phyloP scores from a whole-genome alignment of 2,888 invertebrate genomes.

The Drosophila nigricruria region DNA sequence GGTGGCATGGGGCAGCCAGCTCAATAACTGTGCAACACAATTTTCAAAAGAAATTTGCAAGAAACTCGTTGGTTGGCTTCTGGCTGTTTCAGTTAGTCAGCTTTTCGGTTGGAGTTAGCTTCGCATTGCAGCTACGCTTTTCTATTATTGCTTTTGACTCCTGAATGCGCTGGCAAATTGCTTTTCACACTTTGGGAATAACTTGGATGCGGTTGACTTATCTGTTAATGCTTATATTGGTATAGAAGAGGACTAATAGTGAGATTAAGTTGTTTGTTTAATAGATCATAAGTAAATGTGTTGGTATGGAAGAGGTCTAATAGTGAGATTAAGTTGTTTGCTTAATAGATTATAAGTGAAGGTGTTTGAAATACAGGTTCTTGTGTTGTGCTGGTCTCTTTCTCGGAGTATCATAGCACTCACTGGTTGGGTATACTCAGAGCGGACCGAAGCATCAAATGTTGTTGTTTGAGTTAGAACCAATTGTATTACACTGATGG shows the following conservation, averaged over 20 bases:
- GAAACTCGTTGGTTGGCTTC: constrained; percentile 28
- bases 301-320: no score
- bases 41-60: constrained; percentile 68
- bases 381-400: no score
- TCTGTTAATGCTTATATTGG: background rate
- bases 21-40: constrained; percentile 56
- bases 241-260: background rate
- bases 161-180: constrained; percentile 44
- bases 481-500: no score
- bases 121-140: constrained; percentile 36
- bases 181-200: constrained; percentile 1
- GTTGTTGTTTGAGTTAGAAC: no score
- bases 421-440: no score
- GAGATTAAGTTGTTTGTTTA: background rate
- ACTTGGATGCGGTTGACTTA: constrained; percentile 2
- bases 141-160: constrained; percentile 63
- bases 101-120: background rate
- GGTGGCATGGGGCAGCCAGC: constrained; percentile 1
- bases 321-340: no score
- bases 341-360: no score
- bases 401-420: no score
- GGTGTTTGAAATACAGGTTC: no score
- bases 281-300: no score
- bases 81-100: constrained; percentile 23
- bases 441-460: no score